Conservation (phyloP, 2,113 vertebrate species). For the Rhynchomys soricoides region DNA sequence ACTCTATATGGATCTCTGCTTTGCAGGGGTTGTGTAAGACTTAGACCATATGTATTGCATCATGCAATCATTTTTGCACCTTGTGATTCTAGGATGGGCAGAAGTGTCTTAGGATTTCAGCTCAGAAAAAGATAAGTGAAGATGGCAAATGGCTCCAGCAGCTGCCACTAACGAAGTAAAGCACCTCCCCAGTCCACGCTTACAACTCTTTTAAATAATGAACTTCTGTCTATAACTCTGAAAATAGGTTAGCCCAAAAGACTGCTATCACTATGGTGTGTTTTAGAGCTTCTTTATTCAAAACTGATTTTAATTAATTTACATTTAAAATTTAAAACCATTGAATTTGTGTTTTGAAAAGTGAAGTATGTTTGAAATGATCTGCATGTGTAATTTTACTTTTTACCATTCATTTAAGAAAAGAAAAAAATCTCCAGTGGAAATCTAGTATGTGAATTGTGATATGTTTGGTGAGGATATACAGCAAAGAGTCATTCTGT, state of each 20-base stretch:
- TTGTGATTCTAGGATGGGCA: neutral
- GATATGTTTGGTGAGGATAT: neutral
- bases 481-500: neutral
- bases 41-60: neutral
- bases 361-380: neutral
- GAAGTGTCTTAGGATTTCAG: neutral
- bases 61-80: neutral
- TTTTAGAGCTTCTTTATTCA: neutral
- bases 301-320: conserved; percentile 13
- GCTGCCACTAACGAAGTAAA: neutral
- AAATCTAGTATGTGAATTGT: conserved; percentile 22
- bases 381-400: neutral
- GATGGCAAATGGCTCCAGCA: neutral
- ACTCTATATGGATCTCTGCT: neutral
- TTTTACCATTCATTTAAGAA: conserved; percentile 41
- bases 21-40: neutral
- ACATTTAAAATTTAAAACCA: neutral
- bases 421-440: neutral
- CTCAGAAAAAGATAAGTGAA: neutral
- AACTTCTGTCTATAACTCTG: neutral
- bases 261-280: neutral
- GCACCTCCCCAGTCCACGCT: neutral
- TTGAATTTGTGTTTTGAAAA: conserved; percentile 38
- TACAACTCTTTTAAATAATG: neutral
- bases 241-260: neutral